These are phyloP conservation scores for Brachionus calyciflorus DNA, from an alignment of 1,140 invertebrate genomes.

Conservation along the genomic window DNA sequence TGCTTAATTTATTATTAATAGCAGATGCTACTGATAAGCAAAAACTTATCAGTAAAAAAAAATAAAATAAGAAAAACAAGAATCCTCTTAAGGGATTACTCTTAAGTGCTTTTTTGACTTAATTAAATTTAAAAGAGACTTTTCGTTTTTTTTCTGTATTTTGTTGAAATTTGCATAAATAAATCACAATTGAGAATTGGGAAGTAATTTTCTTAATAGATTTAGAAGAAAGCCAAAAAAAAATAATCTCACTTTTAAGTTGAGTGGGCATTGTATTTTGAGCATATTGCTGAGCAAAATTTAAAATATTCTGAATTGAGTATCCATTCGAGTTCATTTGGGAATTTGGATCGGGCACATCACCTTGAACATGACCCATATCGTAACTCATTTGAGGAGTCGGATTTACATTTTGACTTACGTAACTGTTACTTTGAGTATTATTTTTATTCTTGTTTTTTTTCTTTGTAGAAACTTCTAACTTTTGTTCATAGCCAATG, in stretches of 20 bases:
- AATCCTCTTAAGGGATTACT: constrained; percentile 8
- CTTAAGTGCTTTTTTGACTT: constrained; percentile 39
- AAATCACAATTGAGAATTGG: background rate
- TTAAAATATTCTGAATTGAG: constrained; percentile 27
- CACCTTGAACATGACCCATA: background rate
- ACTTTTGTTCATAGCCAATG: background rate
- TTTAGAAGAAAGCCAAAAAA: too few relatives aligned
- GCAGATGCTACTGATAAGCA: constrained; percentile 14
- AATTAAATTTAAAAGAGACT: constrained; percentile 33
- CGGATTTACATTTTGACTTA: background rate
- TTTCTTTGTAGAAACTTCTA: background rate
- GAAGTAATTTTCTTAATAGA: background rate
- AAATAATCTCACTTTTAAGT: background rate
- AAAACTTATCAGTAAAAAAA: too few relatives aligned
- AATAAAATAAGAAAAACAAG: too few relatives aligned
- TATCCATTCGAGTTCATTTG: background rate
- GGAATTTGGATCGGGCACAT: background rate
- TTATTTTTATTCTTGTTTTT: constrained; percentile 14
- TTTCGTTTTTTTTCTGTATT: too few relatives aligned
- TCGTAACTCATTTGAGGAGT: background rate
- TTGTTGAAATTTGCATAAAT: background rate
- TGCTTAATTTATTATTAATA: too few relatives aligned
- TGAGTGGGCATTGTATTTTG: background rate
- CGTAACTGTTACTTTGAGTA: background rate
- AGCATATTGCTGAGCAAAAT: constrained; percentile 2